Evolutionary conservation across 2,888 invertebrate genomes (phyloP).

Genomic region (Cantharis flavilabris): DNA sequence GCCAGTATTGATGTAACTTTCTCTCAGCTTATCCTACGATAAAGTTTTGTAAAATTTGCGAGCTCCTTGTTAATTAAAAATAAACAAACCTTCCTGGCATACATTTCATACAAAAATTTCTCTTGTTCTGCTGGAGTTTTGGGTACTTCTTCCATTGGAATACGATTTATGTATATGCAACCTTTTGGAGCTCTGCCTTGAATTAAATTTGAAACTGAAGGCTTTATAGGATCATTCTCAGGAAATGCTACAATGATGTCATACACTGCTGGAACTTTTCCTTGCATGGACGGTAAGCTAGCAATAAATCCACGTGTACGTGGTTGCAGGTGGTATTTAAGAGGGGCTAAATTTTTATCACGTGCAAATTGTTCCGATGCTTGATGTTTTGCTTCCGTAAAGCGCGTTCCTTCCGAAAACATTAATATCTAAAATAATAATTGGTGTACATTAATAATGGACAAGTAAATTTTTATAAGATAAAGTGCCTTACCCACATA

Average conservation of each 20-base stretch:
- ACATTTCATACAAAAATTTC: conserved; percentile 82
- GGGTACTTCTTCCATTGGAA: conserved; percentile 81
- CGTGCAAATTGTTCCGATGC: conserved; percentile 86
- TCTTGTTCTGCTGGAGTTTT: conserved; percentile 73
- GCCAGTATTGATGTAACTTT: conserved; percentile 74
- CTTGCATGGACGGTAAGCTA: conserved; percentile 80
- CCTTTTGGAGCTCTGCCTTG: conserved; percentile 74
- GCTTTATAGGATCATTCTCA: conserved; percentile 66
- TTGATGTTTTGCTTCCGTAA: conserved; percentile 84
- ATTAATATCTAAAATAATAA: conserved; percentile 70
- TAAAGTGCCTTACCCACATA: conserved; percentile 73
- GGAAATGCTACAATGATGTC: conserved; percentile 80
- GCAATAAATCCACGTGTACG: conserved; percentile 92
- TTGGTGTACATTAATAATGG: not conserved
- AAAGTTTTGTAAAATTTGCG: not conserved
- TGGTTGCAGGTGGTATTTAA: conserved; percentile 92
- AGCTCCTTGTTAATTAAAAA: conserved; percentile 6
- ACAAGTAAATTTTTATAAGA: not conserved
- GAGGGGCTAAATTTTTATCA: conserved; percentile 79
- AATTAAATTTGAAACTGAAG: conserved; percentile 79
- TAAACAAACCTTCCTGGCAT: conserved; percentile 74
- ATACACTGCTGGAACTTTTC: conserved; percentile 81
- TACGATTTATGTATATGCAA: conserved; percentile 78
- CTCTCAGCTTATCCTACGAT: conserved; percentile 71
- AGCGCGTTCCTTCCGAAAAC: conserved; percentile 93